These are phyloP conservation scores for Chloroceryle inda DNA, from an alignment of 2,797 vertebrate genomes.

Conservation along the genomic window DNA sequence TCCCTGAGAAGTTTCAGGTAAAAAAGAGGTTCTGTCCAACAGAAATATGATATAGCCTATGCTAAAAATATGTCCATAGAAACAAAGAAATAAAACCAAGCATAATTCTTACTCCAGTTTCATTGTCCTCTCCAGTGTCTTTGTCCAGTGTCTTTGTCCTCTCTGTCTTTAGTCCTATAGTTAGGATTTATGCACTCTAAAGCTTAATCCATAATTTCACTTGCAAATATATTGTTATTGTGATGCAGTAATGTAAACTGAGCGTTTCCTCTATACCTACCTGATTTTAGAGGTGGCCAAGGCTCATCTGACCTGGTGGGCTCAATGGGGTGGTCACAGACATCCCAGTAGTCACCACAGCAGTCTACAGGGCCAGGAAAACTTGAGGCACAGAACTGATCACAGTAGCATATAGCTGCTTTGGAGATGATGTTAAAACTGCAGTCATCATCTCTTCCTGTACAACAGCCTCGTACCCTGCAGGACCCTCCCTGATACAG, in stretches of 20 bases:
- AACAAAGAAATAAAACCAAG: not conserved
- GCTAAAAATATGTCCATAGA: not conserved
- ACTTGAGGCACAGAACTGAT: constrained; percentile 76
- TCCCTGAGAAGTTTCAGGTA: not conserved
- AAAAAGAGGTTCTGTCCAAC: not conserved
- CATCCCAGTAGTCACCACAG: constrained; percentile 81
- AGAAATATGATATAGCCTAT: not conserved
- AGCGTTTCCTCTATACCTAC: constrained; percentile 51
- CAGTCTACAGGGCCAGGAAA: constrained; percentile 75
- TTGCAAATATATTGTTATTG: not conserved
- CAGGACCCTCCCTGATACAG: constrained; percentile 72
- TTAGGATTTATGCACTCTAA: not conserved
- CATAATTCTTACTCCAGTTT: not conserved
- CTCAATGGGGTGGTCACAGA: constrained; percentile 40
- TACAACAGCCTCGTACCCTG: constrained; percentile 76
- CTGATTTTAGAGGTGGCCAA: constrained; percentile 18
- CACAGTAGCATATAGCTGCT: constrained; percentile 81
- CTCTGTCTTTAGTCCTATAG: not conserved
- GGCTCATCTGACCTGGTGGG: constrained; percentile 25
- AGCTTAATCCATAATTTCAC: not conserved
- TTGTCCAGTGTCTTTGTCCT: not conserved
- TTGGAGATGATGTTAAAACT: constrained; percentile 64
- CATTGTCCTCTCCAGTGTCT: not conserved
- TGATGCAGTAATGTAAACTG: not conserved
- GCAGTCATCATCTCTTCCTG: constrained; percentile 81